Evolutionary conservation across 1,140 invertebrate genomes (phyloP), one percentile per base, ranked within the genome.

Genomic region (Brachionus paranguensis): DNA sequence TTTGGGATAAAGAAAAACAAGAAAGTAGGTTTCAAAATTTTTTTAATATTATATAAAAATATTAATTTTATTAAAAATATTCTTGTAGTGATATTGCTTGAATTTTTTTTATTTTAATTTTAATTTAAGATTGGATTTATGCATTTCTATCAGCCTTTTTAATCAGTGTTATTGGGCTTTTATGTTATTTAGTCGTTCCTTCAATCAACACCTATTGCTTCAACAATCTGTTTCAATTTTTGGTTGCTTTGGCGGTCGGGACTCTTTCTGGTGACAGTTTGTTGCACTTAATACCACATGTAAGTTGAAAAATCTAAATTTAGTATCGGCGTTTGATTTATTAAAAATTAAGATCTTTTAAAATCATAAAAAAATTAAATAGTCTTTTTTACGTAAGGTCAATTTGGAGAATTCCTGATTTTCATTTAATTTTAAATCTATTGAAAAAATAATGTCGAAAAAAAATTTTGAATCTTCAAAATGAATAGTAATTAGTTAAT

Each of bases 191-290:
- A 41, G 45, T 74, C 12, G 81, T 84, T 27, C 81, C 81, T 12
- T 64, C 78, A 20, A 24, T 81, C 45, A 64, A 81, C 53, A 43
- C 78, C 27, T 81, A 43, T 24, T 81, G 78, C 20, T 81, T 81
- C 29, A 81, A 81, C 43, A 20, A 43, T 27, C 41, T 81, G 41
- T 81, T 81, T 64, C 78, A 81, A 33, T 81, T 81, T 74, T 65
- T 84, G n/a, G 60, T 72, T 6, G 83, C 68, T 41, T 85, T 91
- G 20, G 89, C 89, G 45, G 89, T 90, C n/a, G 90, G 90, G 6
- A 89, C 89, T 1, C 84, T 91, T 24, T 84, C 86, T 53, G 87
- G 88, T 10, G 90, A 91, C 85, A 88, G 90, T 37, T 17, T 91
- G 0, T 83, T 91, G 1, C 90, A 91, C 87, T 87, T 91, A 2